Evolutionary conservation across 30 jellyfish, hydroid and myxozoan species (phyloP).

Genomic region (Catostylus mosaicus): DNA sequence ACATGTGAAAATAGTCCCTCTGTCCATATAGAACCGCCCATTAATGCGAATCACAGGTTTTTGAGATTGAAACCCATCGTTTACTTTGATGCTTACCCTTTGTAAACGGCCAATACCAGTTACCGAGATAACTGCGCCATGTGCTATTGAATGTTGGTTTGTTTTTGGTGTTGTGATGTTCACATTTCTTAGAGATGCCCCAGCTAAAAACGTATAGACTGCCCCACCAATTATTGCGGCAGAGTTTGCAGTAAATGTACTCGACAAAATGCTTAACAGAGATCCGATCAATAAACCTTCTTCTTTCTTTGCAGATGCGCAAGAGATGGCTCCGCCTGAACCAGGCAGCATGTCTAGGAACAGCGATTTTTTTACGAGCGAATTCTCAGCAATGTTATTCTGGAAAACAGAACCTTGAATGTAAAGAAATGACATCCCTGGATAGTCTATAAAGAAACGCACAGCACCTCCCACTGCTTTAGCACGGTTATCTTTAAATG

Average conservation of each 20-base stretch:
- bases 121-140: background rate
- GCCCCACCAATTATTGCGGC: slow-evolving; percentile 6
- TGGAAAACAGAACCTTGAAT: background rate
- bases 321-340: background rate
- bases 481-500: background rate
- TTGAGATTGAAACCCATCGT: background rate
- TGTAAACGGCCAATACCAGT: background rate
- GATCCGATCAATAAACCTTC: background rate
- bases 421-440: background rate
- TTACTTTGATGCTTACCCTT: background rate
- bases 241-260: background rate
- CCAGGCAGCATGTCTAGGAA: background rate
- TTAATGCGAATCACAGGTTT: background rate
- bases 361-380: background rate
- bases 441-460: background rate
- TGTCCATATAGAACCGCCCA: background rate
- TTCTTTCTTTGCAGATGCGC: background rate
- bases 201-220: background rate
- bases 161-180: background rate
- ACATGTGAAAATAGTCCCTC: background rate
- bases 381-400: background rate
- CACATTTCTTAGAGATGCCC: background rate
- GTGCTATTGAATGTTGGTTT: background rate
- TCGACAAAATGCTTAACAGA: background rate
- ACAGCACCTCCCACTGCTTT: background rate